Percentiles rank a stretch among this genome's conserved stretches.
Evolutionary conservation across 2,888 invertebrate genomes (phyloP).

Genomic region (Hofmannophila pseudospretella): DNA sequence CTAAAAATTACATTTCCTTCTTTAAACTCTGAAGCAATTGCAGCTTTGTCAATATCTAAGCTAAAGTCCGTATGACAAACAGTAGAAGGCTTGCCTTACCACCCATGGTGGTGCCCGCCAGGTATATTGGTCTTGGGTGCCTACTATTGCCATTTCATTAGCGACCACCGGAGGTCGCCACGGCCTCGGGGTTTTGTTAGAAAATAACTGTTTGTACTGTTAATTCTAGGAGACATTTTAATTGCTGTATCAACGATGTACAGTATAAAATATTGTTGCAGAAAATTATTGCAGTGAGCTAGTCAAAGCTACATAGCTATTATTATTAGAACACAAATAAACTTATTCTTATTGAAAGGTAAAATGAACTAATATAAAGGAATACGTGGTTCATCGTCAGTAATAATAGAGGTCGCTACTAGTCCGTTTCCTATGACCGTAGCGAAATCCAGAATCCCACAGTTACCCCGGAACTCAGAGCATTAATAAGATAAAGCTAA

Average conservation of each 20-base stretch:
- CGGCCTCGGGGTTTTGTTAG: slow-evolving; percentile 6
- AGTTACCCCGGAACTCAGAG: too few relatives aligned
- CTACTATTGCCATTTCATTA: slow-evolving; percentile 23
- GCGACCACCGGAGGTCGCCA: slow-evolving; percentile 14
- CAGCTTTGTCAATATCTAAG: slow-evolving; percentile 3
- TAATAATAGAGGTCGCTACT: too few relatives aligned
- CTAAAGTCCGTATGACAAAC: neutral
- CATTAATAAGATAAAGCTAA: slow-evolving; percentile 24
- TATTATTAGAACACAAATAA: too few relatives aligned
- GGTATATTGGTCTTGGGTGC: slow-evolving; percentile 15
- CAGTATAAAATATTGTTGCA: too few relatives aligned
- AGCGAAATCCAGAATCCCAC: too few relatives aligned
- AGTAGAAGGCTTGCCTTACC: slow-evolving; percentile 16
- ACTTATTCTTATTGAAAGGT: too few relatives aligned
- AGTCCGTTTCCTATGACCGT: too few relatives aligned
- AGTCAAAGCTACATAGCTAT: too few relatives aligned
- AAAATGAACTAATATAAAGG: too few relatives aligned
- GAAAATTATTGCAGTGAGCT: too few relatives aligned
- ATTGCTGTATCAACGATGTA: slow-evolving; percentile 30
- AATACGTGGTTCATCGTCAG: too few relatives aligned
- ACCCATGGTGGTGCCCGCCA: slow-evolving; percentile 24
- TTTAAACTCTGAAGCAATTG: slow-evolving; percentile 5
- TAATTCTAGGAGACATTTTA: slow-evolving; percentile 32
- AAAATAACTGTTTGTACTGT: slow-evolving; percentile 29
- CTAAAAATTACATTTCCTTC: slow-evolving; percentile 12